Percentiles rank a stretch among this genome's conserved stretches.
Evolutionary conservation across 2,797 vertebrate genomes (phyloP).

Genomic region (Clangula hyemalis): DNA sequence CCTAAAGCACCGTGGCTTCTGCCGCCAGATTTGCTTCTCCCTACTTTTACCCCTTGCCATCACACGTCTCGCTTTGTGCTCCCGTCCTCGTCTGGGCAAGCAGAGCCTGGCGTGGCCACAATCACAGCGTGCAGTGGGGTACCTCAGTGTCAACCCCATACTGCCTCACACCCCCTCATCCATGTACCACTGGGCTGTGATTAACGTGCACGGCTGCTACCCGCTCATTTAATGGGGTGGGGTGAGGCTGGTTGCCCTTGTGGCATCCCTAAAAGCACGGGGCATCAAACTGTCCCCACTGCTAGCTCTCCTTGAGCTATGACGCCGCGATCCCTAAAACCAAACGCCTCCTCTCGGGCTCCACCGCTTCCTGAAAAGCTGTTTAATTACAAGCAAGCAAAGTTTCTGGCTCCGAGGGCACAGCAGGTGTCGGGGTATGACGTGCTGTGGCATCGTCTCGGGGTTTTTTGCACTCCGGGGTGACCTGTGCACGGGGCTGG

Average conservation of each 20-base stretch:
- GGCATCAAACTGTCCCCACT: too few relatives aligned
- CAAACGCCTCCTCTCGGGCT: background rate
- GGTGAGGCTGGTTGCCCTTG: too few relatives aligned
- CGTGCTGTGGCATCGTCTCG: too few relatives aligned
- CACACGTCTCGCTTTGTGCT: background rate
- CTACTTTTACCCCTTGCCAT: background rate
- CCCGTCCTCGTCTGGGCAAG: background rate
- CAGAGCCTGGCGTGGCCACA: background rate
- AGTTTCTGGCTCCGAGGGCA: background rate
- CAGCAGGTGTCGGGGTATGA: rapidly evolving
- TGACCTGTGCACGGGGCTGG: background rate
- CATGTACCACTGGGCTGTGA: background rate
- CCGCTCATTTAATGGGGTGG: background rate
- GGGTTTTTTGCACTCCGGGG: background rate
- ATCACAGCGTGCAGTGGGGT: background rate
- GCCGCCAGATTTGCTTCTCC: background rate
- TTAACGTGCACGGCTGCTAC: background rate
- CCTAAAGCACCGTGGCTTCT: too few relatives aligned
- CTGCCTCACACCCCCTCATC: background rate
- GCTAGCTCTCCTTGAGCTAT: background rate
- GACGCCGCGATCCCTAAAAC: background rate
- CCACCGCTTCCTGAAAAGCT: background rate
- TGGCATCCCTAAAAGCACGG: background rate
- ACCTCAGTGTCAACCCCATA: background rate
- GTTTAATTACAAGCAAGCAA: rapidly evolving